These are phyloP conservation scores for Capreolus pygargus DNA, from an alignment of 2,113 vertebrate species.

Conservation along the genomic window DNA sequence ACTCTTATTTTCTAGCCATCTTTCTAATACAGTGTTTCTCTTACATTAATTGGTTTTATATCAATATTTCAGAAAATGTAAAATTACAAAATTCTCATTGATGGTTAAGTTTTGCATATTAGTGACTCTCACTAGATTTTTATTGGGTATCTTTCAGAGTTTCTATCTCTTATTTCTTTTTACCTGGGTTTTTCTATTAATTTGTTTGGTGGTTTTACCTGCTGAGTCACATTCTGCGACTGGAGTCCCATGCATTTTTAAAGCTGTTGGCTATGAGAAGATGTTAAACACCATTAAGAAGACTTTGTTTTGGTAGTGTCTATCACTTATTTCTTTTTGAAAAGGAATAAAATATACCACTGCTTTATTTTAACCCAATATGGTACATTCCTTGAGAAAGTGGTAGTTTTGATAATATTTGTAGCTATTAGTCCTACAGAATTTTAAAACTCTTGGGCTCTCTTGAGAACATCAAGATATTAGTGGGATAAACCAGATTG, in stretches of 20 bases:
- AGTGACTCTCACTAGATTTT: background rate
- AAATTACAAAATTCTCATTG: background rate
- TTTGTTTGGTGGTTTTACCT: background rate
- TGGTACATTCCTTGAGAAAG: background rate
- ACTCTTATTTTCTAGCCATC: background rate
- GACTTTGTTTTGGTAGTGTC: background rate
- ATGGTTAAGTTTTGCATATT: background rate
- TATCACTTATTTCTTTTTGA: background rate
- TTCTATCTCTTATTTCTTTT: background rate
- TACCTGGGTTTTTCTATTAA: background rate
- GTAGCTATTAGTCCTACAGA: background rate
- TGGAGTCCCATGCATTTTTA: background rate
- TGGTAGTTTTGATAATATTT: background rate
- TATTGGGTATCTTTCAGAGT: background rate
- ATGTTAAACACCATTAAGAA: background rate
- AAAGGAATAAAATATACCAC: background rate
- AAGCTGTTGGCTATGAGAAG: background rate
- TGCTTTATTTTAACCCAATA: background rate
- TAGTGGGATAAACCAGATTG: background rate
- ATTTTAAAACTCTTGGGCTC: background rate
- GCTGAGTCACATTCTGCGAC: background rate
- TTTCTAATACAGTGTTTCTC: background rate
- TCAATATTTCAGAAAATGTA: constrained; percentile 1
- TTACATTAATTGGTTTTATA: background rate
- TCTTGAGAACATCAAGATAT: background rate